Conservation (phyloP, 1,140 invertebrate species). For the Aphis gossypii region DNA sequence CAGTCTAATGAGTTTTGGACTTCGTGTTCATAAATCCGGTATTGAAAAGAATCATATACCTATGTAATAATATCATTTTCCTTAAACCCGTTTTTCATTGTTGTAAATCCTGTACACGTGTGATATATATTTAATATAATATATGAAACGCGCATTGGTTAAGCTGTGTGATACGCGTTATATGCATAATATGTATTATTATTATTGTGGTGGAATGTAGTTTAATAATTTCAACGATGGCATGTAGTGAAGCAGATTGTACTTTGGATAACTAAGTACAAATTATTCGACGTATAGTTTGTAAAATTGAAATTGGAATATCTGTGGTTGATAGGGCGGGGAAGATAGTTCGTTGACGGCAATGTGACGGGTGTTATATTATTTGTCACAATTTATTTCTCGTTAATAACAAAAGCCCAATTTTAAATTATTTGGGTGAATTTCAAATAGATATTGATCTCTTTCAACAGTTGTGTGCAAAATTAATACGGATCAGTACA, state of each 20-base stretch:
- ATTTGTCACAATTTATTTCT: neutral
- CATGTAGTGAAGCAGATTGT: neutral
- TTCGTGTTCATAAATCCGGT: neutral
- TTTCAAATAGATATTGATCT: neutral
- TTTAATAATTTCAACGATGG: neutral
- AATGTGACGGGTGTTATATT: neutral
- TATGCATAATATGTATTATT: neutral
- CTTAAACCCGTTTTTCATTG: neutral
- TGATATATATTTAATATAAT: neutral
- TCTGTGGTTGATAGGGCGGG: neutral
- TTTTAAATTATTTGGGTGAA: neutral
- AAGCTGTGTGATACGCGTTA: neutral
- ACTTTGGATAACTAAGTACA: neutral
- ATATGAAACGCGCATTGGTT: neutral
- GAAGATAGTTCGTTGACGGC: neutral
- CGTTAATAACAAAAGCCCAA: neutral
- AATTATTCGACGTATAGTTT: neutral
- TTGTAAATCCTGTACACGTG: neutral
- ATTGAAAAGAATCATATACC: neutral
- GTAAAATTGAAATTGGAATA: conserved; percentile 10
- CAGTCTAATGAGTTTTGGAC: neutral
- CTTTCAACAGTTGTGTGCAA: neutral
- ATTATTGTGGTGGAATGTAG: neutral
- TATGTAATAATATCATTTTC: neutral
- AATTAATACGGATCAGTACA: no score